Percentiles rank a stretch among this genome's conserved stretches.
phyloP scores from a whole-genome alignment of 2,113 vertebrate species.

The Chionis minor region DNA sequence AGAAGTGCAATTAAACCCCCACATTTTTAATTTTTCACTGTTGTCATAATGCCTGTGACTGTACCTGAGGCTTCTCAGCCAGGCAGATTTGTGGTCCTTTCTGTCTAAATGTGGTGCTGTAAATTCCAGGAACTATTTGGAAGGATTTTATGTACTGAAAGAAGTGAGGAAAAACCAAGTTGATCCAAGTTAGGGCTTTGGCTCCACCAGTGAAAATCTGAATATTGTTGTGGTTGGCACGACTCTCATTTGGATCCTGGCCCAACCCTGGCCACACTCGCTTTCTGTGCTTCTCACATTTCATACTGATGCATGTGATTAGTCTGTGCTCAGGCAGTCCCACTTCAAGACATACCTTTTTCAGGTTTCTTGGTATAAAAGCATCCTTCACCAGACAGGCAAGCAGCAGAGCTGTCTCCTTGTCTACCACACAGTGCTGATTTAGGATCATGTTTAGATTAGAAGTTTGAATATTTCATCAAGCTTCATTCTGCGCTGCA shows the following conservation, averaged over 20 bases:
- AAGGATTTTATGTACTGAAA: constrained; percentile 2
- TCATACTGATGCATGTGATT: neutral
- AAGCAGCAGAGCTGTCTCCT: neutral
- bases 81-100: neutral
- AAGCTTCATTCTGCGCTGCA: neutral
- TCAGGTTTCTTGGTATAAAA: neutral
- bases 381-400: neutral
- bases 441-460: neutral
- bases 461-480: constrained; percentile 34
- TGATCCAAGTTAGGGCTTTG: constrained; percentile 20
- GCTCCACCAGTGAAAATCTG: neutral
- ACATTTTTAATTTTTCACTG: neutral
- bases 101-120: neutral
- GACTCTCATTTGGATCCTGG: neutral
- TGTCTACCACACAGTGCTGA: neutral
- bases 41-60: neutral
- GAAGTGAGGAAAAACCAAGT: neutral
- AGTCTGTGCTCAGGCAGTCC: neutral
- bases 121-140: constrained; percentile 8
- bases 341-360: neutral
- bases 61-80: neutral
- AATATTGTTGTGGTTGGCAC: constrained; percentile 33
- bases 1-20: neutral
- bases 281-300: neutral
- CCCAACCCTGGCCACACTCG: neutral